Conservation (phyloP, 2,113 vertebrate genomes). For the Archilochus colubris region DNA sequence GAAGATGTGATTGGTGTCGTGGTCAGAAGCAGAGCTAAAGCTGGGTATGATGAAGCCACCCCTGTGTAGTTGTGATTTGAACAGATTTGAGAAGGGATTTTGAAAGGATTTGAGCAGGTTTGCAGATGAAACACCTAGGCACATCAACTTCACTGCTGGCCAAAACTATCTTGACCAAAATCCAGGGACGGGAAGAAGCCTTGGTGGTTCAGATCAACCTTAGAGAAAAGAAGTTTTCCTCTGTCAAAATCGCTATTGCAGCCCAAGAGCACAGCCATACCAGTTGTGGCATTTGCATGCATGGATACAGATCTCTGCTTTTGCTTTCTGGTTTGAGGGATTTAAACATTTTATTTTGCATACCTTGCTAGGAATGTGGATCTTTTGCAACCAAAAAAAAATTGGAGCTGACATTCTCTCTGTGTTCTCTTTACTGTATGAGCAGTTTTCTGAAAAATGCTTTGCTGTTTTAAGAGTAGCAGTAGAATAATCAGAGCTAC, state of each 20-base stretch:
- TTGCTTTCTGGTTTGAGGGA: background rate
- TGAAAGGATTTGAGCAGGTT: background rate
- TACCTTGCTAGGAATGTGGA: background rate
- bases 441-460: background rate
- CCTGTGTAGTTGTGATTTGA: background rate
- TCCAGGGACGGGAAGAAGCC: background rate
- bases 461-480: background rate
- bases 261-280: background rate
- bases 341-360: background rate
- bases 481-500: background rate
- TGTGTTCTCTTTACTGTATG: background rate
- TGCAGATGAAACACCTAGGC: background rate
- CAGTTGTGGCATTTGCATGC: background rate
- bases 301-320: background rate
- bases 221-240: background rate
- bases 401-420: background rate
- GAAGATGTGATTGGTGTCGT: background rate
- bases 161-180: background rate
- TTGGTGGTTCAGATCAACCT: background rate
- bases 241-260: background rate
- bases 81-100: background rate
- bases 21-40: background rate
- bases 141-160: background rate
- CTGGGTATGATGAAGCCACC: background rate
- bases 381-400: background rate